Conservation (phyloP, 2,888 invertebrate genomes). For the Eilema depressum region DNA sequence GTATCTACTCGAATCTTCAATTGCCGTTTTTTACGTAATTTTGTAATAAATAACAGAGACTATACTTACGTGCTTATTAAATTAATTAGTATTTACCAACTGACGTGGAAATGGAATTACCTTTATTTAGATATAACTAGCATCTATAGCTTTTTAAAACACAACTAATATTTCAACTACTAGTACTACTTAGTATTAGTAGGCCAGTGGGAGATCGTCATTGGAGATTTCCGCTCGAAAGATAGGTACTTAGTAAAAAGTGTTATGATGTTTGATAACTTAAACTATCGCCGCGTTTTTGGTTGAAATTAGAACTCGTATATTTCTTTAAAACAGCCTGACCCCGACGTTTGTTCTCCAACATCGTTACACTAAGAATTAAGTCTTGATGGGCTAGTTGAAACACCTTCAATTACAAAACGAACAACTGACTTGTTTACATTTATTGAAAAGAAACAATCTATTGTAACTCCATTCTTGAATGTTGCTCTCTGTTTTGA, state of each 20-base stretch:
- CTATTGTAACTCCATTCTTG: background rate
- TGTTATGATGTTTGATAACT: background rate
- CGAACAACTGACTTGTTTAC: slow-evolving; percentile 30
- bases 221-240: no score
- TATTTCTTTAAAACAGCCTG: slow-evolving; percentile 44
- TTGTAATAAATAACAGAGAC: no score
- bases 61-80: no score
- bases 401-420: slow-evolving; percentile 59
- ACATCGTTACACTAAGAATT: slow-evolving; percentile 62
- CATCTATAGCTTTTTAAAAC: no score
- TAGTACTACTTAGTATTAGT: no score
- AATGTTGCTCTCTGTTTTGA: background rate
- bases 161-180: no score
- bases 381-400: slow-evolving; percentile 61
- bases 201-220: no score
- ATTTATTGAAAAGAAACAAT: background rate
- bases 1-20: no score
- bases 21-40: no score
- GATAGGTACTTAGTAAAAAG: background rate
- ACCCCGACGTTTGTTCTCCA: slow-evolving; percentile 49
- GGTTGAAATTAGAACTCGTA: slow-evolving; percentile 30
- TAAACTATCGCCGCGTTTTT: slow-evolving; percentile 4
- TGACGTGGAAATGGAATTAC: no score
- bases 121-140: no score
- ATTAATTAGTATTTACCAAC: no score